Conservation (phyloP, 2,888 invertebrate genomes). For the Apotomis betuletana region DNA sequence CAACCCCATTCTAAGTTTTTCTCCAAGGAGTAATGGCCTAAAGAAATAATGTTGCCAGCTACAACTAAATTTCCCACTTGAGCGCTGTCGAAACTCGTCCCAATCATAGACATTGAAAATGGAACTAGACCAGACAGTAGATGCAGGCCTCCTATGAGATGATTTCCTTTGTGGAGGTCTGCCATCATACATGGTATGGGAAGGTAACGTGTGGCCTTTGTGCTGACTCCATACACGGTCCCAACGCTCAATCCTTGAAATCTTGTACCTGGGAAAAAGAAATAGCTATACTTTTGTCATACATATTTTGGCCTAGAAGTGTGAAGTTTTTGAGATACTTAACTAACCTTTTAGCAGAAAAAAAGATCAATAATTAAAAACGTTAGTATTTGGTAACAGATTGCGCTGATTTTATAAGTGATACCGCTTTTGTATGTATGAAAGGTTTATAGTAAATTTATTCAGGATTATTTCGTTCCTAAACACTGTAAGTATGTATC, state of each 20-base stretch:
- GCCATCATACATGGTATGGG: conserved; percentile 38
- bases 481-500: too few species aligned
- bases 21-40: conserved; percentile 36
- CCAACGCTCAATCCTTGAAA: conserved; percentile 9
- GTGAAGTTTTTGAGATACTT: too few species aligned
- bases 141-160: conserved; percentile 24
- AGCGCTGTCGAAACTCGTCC: conserved; percentile 7
- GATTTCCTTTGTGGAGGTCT: conserved; percentile 30
- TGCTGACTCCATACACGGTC: conserved; percentile 18
- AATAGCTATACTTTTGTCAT: background rate
- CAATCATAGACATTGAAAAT: conserved; percentile 19
- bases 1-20: conserved; percentile 33
- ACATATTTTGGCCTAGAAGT: too few species aligned
- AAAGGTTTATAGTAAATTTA: too few species aligned
- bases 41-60: conserved; percentile 33
- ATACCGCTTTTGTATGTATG: too few species aligned
- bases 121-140: conserved; percentile 35
- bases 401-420: too few species aligned
- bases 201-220: conserved; percentile 30
- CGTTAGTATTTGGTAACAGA: too few species aligned
- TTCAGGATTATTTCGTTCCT: too few species aligned
- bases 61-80: conserved; percentile 36
- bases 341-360: too few species aligned
- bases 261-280: conserved; percentile 27
- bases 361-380: too few species aligned